Evolutionary conservation across 2,113 vertebrate species (phyloP).

Genomic region (Glaucomys volans): DNA sequence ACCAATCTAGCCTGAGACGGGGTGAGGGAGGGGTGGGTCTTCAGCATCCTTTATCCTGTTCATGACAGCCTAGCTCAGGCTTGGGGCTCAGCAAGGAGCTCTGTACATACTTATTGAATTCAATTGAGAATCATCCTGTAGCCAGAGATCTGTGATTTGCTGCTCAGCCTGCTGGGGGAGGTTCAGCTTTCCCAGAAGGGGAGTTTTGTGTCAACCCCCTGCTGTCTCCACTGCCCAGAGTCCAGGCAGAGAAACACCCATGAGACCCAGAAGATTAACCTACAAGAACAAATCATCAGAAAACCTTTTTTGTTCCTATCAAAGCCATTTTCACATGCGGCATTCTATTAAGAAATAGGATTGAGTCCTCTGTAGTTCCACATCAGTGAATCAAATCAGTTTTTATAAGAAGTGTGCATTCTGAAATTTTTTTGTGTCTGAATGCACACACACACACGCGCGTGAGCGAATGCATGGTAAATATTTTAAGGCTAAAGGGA

Average conservation of each 20-base stretch:
- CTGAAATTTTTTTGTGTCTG: neutral
- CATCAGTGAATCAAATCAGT: constrained; percentile 20
- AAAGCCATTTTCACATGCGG: constrained; percentile 66
- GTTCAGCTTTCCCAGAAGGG: neutral
- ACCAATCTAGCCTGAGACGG: neutral
- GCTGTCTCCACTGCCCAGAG: neutral
- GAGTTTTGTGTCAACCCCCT: neutral
- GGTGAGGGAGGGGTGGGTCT: fast-evolving
- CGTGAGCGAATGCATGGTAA: neutral
- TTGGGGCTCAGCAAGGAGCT: constrained; percentile 21
- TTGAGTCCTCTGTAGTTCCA: constrained; percentile 10
- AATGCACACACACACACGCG: neutral
- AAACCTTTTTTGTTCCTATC: constrained; percentile 65
- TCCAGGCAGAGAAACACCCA: neutral
- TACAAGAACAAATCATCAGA: constrained; percentile 45
- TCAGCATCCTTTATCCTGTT: neutral
- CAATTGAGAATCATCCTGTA: neutral
- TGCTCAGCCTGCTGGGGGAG: neutral
- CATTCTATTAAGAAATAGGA: constrained; percentile 40
- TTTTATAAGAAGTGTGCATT: constrained; percentile 5
- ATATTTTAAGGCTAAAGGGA: constrained; percentile 50
- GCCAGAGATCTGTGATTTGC: constrained; percentile 22
- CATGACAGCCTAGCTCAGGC: neutral
- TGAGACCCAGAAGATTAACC: constrained; percentile 65
- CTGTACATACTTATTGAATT: constrained; percentile 12